These are phyloP conservation scores for Lucilia sericata DNA, from an alignment of 1,140 invertebrate species.

Conservation along the genomic window DNA sequence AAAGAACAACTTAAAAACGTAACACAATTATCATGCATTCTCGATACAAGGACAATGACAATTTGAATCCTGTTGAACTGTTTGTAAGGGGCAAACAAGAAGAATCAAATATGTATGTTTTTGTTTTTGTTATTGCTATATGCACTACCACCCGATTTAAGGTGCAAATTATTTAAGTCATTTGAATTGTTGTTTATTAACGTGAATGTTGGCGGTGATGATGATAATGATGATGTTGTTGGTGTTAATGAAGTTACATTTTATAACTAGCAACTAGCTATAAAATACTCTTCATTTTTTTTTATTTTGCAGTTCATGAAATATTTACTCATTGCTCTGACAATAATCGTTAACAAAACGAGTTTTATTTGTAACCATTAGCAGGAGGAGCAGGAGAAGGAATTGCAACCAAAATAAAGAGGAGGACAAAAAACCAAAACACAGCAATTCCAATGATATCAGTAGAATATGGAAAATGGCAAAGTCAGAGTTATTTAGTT, in stretches of 20 bases:
- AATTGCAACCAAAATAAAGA: not conserved
- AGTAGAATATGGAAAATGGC: too few relatives aligned
- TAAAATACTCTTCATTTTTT: not conserved
- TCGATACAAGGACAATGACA: not conserved
- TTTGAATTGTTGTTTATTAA: not conserved
- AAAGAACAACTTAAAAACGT: not conserved
- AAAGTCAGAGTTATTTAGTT: too few relatives aligned
- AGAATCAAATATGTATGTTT: too few relatives aligned
- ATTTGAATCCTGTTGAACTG: not conserved
- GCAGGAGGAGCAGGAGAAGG: not conserved
- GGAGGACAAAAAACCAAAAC: too few relatives aligned
- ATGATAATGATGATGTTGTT: not conserved
- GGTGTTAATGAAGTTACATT: constrained; percentile 1
- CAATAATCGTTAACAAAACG: constrained; percentile 29
- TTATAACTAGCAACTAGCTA: not conserved
- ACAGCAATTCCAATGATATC: too few relatives aligned
- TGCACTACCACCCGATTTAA: not conserved
- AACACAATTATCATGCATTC: not conserved
- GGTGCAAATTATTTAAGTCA: not conserved
- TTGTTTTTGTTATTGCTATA: too few relatives aligned
- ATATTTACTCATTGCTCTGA: constrained; percentile 12
- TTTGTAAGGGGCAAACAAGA: too few relatives aligned
- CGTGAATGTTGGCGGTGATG: not conserved
- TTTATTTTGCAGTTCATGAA: not conserved
- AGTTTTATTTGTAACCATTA: constrained; percentile 7